phyloP scores from a whole-genome alignment of 2,888 invertebrate species.

The Acrocyrtus sp. region DNA sequence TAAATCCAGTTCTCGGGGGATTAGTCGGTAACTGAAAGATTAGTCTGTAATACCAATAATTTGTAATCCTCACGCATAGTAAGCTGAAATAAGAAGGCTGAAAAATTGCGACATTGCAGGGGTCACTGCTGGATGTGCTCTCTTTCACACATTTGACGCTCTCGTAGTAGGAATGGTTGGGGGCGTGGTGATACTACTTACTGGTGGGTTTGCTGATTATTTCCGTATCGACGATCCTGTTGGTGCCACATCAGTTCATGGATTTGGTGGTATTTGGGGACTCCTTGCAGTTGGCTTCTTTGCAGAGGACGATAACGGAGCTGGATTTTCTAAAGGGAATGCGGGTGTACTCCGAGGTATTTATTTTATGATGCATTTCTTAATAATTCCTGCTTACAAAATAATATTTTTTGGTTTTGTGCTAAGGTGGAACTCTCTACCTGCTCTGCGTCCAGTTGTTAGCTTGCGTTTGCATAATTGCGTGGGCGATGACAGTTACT shows the following conservation, averaged over 20 bases:
- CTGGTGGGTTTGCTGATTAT: constrained; percentile 65
- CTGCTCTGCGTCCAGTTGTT: constrained; percentile 67
- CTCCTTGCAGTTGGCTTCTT: constrained; percentile 68
- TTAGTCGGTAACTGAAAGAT: constrained; percentile 64
- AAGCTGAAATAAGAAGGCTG: too few relatives aligned
- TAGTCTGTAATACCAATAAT: constrained; percentile 44
- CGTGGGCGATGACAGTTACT: constrained; percentile 66
- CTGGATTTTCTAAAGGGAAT: constrained; percentile 66
- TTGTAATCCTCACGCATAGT: constrained; percentile 58
- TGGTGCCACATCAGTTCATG: constrained; percentile 67
- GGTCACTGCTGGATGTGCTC: constrained; percentile 64
- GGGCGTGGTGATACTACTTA: constrained; percentile 64
- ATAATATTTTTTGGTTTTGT: too few relatives aligned
- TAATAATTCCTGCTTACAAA: too few relatives aligned
- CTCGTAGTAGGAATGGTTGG: constrained; percentile 67
- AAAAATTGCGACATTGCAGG: too few relatives aligned
- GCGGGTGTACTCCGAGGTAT: constrained; percentile 66
- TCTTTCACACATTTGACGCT: constrained; percentile 67
- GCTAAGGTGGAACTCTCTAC: constrained; percentile 67
- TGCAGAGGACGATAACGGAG: constrained; percentile 65
- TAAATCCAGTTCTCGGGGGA: constrained; percentile 68
- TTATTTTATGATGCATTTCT: background rate
- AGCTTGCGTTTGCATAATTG: constrained; percentile 65
- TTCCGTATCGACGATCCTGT: constrained; percentile 68
- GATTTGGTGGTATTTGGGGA: constrained; percentile 66